Conservation (phyloP, 2,797 vertebrate species). For the Enteromius viviparus region DNA sequence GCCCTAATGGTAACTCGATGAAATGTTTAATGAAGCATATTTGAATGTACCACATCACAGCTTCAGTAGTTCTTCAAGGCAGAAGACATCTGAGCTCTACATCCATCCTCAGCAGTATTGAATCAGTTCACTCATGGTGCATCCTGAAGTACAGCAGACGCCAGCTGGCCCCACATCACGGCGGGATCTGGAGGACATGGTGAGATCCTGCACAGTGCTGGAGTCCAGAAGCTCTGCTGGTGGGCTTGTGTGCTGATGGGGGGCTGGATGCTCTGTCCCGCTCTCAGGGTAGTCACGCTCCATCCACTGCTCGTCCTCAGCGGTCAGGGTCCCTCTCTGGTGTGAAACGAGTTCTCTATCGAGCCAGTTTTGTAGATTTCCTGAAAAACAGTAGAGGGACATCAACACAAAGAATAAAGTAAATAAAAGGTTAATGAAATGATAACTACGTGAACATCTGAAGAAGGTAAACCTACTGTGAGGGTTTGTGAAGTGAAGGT, state of each 20-base stretch:
- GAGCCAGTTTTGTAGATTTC: conserved; percentile 56
- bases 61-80: neutral
- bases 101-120: conserved; percentile 73
- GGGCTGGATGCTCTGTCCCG: neutral
- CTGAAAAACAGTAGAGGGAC: conserved; percentile 42
- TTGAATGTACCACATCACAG: conserved; percentile 5
- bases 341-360: conserved; percentile 41
- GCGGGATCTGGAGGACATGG: conserved; percentile 54
- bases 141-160: conserved; percentile 80
- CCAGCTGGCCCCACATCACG: conserved; percentile 69
- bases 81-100: neutral
- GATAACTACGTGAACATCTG: neutral
- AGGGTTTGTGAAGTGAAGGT: neutral
- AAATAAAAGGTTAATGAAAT: neutral
- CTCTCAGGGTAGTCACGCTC: conserved; percentile 15
- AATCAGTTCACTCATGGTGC: conserved; percentile 78
- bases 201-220: conserved; percentile 57
- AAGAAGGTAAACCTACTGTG: conserved; percentile 42
- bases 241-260: conserved; percentile 21
- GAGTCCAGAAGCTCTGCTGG: conserved; percentile 31
- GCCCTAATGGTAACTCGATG: neutral
- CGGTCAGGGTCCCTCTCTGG: conserved; percentile 18
- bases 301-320: conserved; percentile 39
- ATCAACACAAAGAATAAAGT: neutral
- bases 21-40: neutral